These are phyloP conservation scores for Desmophyllum pertusum DNA, from an alignment of 92 coral and sea anemone genomes.

Conservation along the genomic window DNA sequence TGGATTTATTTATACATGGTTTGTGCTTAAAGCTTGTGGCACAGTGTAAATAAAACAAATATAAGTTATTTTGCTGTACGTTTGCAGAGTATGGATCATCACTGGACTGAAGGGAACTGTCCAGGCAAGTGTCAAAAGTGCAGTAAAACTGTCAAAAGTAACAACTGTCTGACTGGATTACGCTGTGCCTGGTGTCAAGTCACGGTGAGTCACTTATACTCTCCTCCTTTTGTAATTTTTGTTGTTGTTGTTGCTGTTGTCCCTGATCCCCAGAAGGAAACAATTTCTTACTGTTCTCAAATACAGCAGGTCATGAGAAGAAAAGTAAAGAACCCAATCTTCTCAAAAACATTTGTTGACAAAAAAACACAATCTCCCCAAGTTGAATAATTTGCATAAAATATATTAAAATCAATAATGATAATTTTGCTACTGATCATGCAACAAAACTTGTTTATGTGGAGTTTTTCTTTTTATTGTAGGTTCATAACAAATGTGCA, in stretches of 20 bases:
- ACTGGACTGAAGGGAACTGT: constrained; percentile 99
- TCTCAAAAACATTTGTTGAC: neutral
- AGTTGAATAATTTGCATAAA: neutral
- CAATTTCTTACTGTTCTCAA: too few relatives aligned
- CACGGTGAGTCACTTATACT: constrained; percentile 62
- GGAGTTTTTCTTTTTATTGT: neutral
- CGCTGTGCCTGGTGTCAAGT: constrained; percentile 99
- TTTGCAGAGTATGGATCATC: constrained; percentile 91
- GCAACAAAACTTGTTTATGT: neutral
- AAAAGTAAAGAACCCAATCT: neutral
- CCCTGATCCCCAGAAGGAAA: neutral
- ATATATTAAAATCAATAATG: neutral
- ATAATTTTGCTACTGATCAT: neutral
- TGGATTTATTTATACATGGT: too few relatives aligned
- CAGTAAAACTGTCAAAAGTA: constrained; percentile 88
- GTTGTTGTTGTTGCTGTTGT: neutral
- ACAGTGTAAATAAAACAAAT: too few relatives aligned
- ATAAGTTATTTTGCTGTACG: neutral
- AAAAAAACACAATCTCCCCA: neutral
- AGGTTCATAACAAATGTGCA: constrained; percentile 98
- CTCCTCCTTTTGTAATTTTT: neutral
- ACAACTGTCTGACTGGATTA: constrained; percentile 88
- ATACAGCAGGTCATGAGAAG: neutral
- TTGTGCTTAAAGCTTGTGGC: too few relatives aligned
- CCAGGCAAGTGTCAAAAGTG: constrained; percentile 92